Evolutionary conservation across 2,113 vertebrate genomes (phyloP), one percentile per base, ranked within the genome.

Genomic region (Serinus canaria): DNA sequence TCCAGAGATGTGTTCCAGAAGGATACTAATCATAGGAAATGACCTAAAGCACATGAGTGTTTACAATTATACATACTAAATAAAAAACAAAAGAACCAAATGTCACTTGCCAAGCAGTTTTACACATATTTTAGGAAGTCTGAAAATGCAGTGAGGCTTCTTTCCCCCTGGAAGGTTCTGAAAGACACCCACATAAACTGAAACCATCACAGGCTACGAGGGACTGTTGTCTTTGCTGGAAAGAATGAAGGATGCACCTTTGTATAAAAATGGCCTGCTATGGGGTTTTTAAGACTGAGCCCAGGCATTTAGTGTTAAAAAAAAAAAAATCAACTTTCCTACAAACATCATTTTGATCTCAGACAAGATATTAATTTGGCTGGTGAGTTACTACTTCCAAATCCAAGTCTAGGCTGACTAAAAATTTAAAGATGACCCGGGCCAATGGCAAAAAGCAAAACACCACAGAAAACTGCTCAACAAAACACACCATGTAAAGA

Each of bases 1-100:
- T 94, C 62, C 21, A 85, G 70, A n/a, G 90, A 95, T 86, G 77
- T 89, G 63, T 93, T 97, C 92, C 96, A 94, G 93, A 92, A 95
- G 59, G 87, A 92, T 39, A 72, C 47, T 87, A 95, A 94, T 91
- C 49, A 53, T 66, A 90, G 83, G 46, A 95, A 96, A 94, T 52
- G 39, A 95, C 77, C 50, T 80, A 80, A 70, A 89, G 91, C 81
- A 66, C 33, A 56, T 37, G 79, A 82, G 23, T 75, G 75, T 69
- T 92, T 83, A 93, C 59, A 75, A 77, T 82, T 87, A 82, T 14
- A 75, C 9, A 24, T 8, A 66, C 41, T 64, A 56, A 94, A 77
- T n/a, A 19, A 22, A 47, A 43, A 75, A 58, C 7, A 47, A 47
- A 58, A 88, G 35, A 87, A 50, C 35, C 22, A 58, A 77, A 47